phyloP scores from a whole-genome alignment of 1,140 invertebrate genomes.

The Holotrichia oblita region DNA sequence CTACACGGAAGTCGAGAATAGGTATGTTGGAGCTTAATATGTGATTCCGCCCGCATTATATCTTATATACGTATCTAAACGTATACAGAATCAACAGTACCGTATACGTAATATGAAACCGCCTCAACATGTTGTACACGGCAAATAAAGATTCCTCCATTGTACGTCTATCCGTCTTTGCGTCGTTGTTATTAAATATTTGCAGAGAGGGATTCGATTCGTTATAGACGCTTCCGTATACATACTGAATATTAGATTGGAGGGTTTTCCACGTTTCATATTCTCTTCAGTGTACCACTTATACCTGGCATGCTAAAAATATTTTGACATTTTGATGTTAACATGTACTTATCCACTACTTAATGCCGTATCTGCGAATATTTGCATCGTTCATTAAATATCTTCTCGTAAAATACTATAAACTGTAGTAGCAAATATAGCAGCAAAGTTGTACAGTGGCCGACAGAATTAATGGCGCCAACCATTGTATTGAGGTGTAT shows the following conservation, averaged over 20 bases:
- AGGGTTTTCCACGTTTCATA: slow-evolving; percentile 4
- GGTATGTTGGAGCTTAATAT: not conserved
- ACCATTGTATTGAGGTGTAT: no score
- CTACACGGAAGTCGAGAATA: not conserved
- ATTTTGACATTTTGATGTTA: not conserved
- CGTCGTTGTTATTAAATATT: slow-evolving; percentile 33
- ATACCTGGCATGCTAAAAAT: not conserved
- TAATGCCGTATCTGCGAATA: no score
- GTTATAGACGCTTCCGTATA: slow-evolving; percentile 28
- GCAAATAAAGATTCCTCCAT: slow-evolving; percentile 32
- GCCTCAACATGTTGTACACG: not conserved
- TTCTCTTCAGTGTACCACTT: not conserved
- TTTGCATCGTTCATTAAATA: no score
- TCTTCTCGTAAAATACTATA: no score
- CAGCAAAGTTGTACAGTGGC: no score
- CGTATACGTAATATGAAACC: not conserved
- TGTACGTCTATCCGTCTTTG: slow-evolving; percentile 15
- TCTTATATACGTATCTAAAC: not conserved
- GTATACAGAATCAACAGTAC: slow-evolving; percentile 19
- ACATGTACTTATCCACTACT: no score
- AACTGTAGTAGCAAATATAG: no score
- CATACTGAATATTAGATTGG: slow-evolving; percentile 28
- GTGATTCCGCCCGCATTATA: not conserved
- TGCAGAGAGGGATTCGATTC: slow-evolving; percentile 28
- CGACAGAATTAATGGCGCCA: no score